phyloP scores from a whole-genome alignment of 2,113 vertebrate genomes.

The Gymnarchus niloticus region DNA sequence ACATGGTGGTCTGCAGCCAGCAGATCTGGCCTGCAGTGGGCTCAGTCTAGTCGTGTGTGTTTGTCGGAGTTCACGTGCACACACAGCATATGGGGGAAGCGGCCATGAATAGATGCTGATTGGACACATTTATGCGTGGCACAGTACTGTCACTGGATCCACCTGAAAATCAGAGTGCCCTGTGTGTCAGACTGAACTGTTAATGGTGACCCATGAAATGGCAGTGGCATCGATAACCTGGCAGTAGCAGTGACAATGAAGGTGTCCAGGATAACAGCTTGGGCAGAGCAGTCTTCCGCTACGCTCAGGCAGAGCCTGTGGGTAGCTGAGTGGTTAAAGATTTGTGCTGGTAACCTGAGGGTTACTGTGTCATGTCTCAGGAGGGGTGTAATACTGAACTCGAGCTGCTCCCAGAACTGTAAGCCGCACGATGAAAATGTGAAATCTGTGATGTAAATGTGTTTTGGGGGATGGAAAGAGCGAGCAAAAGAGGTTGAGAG shows the following conservation, averaged over 20 bases:
- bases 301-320: not conserved
- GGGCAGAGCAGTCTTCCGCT: not conserved
- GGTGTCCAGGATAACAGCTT: not conserved
- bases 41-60: not conserved
- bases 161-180: not conserved
- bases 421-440: not conserved
- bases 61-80: not conserved
- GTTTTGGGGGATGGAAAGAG: conserved; percentile 25
- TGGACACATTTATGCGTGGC: no score
- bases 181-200: not conserved
- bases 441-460: not conserved
- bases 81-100: no score
- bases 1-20: not conserved
- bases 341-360: not conserved
- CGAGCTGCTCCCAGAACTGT: not conserved
- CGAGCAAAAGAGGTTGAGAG: conserved; percentile 38
- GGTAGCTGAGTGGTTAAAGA: not conserved
- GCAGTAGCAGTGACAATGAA: not conserved
- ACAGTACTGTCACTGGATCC: not conserved
- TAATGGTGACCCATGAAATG: no score
- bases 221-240: not conserved
- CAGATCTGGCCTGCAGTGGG: not conserved
- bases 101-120: not conserved
- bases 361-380: no score
- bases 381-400: not conserved